phyloP scores from a whole-genome alignment of 2,797 vertebrate genomes.

The Kryptopterus vitreolus region DNA sequence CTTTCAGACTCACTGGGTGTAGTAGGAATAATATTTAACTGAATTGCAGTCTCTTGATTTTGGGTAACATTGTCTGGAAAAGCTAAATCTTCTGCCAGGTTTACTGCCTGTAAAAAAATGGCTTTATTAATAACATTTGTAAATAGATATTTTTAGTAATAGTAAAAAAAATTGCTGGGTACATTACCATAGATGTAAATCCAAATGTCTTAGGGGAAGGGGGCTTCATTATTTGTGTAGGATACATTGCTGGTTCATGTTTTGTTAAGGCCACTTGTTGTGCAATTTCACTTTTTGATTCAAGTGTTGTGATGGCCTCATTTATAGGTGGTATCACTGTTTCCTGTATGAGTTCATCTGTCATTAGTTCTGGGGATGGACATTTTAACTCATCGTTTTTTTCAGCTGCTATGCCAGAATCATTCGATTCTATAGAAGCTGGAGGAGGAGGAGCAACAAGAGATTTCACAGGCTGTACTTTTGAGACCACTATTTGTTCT shows the following conservation, averaged over 20 bases:
- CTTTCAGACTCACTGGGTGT: conserved; percentile 66
- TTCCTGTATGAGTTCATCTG: neutral
- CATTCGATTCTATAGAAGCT: conserved; percentile 7
- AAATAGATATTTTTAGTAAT: neutral
- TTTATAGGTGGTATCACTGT: neutral
- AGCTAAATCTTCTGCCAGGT: conserved; percentile 22
- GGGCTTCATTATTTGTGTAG: neutral
- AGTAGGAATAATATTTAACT: conserved; percentile 74
- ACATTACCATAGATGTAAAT: conserved; percentile 2
- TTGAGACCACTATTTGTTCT: conserved; percentile 32
- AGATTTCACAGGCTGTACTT: conserved; percentile 21
- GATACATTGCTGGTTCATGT: neutral
- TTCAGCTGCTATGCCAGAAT: conserved; percentile 34
- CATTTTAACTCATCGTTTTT: conserved; percentile 40
- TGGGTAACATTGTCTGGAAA: conserved; percentile 54
- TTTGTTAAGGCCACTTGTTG: neutral
- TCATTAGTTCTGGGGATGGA: conserved; percentile 33
- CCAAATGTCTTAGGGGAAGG: neutral
- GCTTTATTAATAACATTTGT: neutral
- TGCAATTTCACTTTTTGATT: conserved; percentile 2
- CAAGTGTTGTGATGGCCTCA: neutral
- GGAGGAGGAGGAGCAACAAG: conserved; percentile 19
- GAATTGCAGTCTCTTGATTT: conserved; percentile 64
- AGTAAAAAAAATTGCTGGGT: neutral
- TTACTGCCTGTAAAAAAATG: conserved; percentile 15